These are phyloP conservation scores for Lycaena phlaeas DNA, from an alignment of 2,888 invertebrate species.

Conservation along the genomic window DNA sequence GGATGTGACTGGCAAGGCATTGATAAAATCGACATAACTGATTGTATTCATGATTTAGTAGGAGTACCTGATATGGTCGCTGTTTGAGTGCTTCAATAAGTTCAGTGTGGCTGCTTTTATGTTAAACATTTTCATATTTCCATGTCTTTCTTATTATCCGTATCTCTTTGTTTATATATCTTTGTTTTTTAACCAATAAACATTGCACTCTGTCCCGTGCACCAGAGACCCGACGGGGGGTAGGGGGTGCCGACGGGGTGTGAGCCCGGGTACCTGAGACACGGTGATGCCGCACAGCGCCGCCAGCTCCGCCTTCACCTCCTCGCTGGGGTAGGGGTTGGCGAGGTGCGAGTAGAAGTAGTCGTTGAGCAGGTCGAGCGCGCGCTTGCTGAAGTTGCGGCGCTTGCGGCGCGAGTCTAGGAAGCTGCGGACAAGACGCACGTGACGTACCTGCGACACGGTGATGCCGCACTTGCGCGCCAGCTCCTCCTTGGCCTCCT, in stretches of 20 bases:
- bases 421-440: conserved; percentile 47
- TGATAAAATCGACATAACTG: too few relatives aligned
- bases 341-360: conserved; percentile 98
- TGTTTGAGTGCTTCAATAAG: too few relatives aligned
- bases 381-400: conserved; percentile 97
- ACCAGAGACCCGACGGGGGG: too few relatives aligned
- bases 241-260: too few relatives aligned
- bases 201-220: too few relatives aligned
- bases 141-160: too few relatives aligned
- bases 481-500: conserved; percentile 99
- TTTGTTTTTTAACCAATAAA: neutral
- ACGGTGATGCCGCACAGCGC: conserved; percentile 96
- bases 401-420: conserved; percentile 84
- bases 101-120: too few relatives aligned
- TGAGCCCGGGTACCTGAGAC: conserved; percentile 79
- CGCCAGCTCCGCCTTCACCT: conserved; percentile 97
- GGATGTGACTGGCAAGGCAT: too few relatives aligned
- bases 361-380: conserved; percentile 96
- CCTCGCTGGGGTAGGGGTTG: conserved; percentile 98
- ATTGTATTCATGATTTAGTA: too few relatives aligned
- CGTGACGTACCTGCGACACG: conserved; percentile 86
- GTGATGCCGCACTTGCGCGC: conserved; percentile 99
- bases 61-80: too few relatives aligned
- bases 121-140: too few relatives aligned
- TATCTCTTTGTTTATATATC: too few relatives aligned